phyloP scores from a whole-genome alignment of 2,888 invertebrate species.

The Tridacna gigas region DNA sequence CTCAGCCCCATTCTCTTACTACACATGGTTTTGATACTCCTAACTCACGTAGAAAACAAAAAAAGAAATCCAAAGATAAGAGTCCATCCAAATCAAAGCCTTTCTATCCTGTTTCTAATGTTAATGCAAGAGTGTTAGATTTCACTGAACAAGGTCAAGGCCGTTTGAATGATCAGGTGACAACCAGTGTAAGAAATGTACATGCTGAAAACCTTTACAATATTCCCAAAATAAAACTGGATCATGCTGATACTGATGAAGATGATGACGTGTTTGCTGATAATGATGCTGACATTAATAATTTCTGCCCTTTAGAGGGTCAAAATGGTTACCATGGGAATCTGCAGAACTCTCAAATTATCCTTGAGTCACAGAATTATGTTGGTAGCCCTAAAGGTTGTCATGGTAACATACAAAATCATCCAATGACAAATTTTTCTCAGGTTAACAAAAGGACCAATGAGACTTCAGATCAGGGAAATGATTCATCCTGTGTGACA shows the following conservation, averaged over 20 bases:
- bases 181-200: conserved; percentile 45
- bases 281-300: conserved; percentile 19
- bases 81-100: conserved; percentile 32
- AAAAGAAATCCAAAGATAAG: conserved; percentile 37
- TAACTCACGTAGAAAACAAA: conserved; percentile 10
- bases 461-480: conserved; percentile 23
- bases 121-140: conserved; percentile 29
- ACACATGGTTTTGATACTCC: conserved; percentile 35
- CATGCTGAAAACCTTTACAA: conserved; percentile 41
- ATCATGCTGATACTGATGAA: conserved; percentile 32
- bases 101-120: conserved; percentile 49
- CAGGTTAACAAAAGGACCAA: conserved; percentile 13
- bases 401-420: background rate
- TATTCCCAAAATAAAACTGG: conserved; percentile 57
- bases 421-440: background rate
- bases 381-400: background rate
- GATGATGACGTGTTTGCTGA: conserved; percentile 59
- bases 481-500: conserved; percentile 16
- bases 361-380: background rate
- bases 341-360: background rate
- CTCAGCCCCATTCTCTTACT: conserved; percentile 12
- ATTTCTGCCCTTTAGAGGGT: conserved; percentile 20
- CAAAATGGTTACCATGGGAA: background rate
- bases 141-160: conserved; percentile 3
- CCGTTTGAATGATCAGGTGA: conserved; percentile 11